Evolutionary conservation across 2,797 vertebrate genomes (phyloP).

Genomic region (Acanthornis magna): DNA sequence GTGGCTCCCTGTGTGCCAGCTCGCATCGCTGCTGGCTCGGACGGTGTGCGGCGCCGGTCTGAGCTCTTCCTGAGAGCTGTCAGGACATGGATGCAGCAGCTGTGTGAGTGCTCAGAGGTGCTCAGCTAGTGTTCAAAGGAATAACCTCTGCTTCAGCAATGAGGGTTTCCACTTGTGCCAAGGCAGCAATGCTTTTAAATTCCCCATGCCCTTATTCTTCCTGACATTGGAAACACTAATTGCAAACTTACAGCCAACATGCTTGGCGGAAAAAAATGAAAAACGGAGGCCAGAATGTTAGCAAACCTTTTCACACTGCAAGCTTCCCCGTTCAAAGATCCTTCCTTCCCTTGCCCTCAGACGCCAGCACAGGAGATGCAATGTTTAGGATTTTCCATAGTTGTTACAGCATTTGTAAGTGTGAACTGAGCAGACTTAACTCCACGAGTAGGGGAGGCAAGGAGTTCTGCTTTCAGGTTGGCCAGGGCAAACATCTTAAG

Average conservation of each 20-base stretch:
- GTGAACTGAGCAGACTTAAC: background rate
- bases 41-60: rapidly evolving
- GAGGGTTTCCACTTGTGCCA: background rate
- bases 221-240: background rate
- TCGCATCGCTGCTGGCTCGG: background rate
- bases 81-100: background rate
- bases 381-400: background rate
- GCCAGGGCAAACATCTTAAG: background rate
- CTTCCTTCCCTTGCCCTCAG: background rate
- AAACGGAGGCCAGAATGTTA: background rate
- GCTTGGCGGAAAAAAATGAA: background rate
- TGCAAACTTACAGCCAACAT: background rate
- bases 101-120: background rate
- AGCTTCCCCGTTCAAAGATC: background rate
- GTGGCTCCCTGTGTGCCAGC: background rate
- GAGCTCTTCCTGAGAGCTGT: background rate
- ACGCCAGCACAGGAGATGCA: background rate
- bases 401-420: rapidly evolving
- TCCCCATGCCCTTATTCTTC: background rate
- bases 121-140: background rate
- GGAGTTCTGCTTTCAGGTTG: background rate
- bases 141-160: background rate
- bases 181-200: background rate
- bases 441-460: background rate
- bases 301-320: background rate